Evolutionary conservation across 92 coral and sea anemone genomes (phyloP).

Genomic region (Paramuricea clavata): DNA sequence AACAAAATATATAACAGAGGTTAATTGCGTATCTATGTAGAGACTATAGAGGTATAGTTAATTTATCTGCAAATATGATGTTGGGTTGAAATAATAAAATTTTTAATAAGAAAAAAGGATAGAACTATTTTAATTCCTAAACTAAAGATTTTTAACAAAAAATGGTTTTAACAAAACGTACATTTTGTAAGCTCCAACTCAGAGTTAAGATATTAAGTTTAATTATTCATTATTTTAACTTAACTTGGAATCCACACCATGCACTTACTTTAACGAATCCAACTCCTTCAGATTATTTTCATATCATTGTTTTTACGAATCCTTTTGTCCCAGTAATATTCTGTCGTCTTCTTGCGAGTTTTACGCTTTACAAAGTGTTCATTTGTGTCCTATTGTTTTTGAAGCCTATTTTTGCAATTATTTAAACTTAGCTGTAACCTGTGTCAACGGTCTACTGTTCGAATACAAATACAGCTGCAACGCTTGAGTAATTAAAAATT

Average conservation of each 20-base stretch:
- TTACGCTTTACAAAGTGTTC: not conserved
- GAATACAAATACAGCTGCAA: slow-evolving; percentile 14
- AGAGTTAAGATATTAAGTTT: not conserved
- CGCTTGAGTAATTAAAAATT: not conserved
- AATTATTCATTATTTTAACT: not conserved
- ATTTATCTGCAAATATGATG: too few species aligned
- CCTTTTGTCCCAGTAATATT: not conserved
- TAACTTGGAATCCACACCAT: not conserved
- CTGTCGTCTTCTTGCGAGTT: not conserved
- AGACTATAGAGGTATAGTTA: too few species aligned
- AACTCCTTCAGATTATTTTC: not conserved
- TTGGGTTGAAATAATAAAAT: too few species aligned
- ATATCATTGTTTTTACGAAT: not conserved
- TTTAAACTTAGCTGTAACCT: not conserved
- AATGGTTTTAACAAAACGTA: not conserved
- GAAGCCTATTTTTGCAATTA: not conserved
- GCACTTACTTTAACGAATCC: not conserved
- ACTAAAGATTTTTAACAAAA: too few species aligned
- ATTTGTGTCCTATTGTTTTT: not conserved
- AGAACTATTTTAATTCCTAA: too few species aligned
- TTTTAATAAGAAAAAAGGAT: too few species aligned
- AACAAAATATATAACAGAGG: too few species aligned
- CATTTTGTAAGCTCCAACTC: not conserved
- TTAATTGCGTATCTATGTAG: too few species aligned
- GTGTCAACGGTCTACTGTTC: not conserved